Conservation (phyloP, 2,888 invertebrate genomes). For the Sarcophaga variegata region DNA sequence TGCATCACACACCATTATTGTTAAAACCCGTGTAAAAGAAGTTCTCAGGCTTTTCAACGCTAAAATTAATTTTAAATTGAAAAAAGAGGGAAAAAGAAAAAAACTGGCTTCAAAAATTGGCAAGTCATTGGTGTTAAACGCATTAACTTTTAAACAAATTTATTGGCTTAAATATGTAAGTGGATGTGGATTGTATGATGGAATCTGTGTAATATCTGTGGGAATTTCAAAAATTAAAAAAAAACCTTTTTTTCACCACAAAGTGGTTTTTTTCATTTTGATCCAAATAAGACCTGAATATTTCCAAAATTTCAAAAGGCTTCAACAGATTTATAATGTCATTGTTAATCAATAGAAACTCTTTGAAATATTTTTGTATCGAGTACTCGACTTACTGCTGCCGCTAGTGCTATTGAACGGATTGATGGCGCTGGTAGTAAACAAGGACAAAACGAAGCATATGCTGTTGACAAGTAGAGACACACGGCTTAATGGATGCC, state of each 20-base stretch:
- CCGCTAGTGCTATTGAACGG: no score
- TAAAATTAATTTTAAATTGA: slow-evolving; percentile 9
- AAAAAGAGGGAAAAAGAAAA: background rate
- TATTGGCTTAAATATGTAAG: slow-evolving; percentile 17
- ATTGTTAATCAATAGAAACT: no score
- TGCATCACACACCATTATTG: background rate
- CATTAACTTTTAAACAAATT: slow-evolving; percentile 50
- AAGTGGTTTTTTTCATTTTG: no score
- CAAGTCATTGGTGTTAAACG: slow-evolving; percentile 55
- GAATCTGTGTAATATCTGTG: background rate
- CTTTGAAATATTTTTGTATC: no score
- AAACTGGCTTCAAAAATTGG: background rate
- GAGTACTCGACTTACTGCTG: no score
- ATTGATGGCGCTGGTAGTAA: no score
- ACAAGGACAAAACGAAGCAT: no score
- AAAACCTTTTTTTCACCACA: background rate
- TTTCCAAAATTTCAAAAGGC: no score
- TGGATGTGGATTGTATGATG: background rate
- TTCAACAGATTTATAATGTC: no score
- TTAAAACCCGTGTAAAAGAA: slow-evolving; percentile 8
- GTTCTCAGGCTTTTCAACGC: slow-evolving; percentile 45
- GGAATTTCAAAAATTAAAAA: background rate
- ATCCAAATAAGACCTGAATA: no score
- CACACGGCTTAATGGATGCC: no score
- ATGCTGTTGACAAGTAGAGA: no score